These are phyloP conservation scores for Silurus aristotelis DNA, from an alignment of 2,797 vertebrate genomes.

Conservation along the genomic window DNA sequence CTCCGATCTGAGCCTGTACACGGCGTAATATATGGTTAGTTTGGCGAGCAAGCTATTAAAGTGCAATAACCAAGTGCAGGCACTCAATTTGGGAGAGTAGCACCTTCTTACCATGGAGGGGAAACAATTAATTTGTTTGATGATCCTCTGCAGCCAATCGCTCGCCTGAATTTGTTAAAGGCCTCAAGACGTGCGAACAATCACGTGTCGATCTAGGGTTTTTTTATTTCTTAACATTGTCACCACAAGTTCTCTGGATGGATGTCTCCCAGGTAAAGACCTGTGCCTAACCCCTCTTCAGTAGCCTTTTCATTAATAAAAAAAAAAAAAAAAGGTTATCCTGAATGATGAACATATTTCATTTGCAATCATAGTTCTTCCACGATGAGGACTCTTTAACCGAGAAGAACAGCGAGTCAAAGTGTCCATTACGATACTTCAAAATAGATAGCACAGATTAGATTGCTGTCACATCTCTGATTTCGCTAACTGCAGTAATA, in stretches of 20 bases:
- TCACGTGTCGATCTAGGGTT: conserved; percentile 60
- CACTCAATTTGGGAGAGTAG: conserved; percentile 84
- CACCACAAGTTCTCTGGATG: background rate
- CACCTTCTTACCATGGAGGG: conserved; percentile 84
- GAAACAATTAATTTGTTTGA: conserved; percentile 86
- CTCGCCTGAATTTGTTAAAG: conserved; percentile 63
- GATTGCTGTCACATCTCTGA: conserved; percentile 27
- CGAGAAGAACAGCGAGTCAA: conserved; percentile 47
- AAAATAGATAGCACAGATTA: conserved; percentile 43
- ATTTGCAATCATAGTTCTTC: conserved; percentile 45
- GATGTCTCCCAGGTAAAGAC: conserved; percentile 38
- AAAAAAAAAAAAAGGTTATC: conserved; percentile 49
- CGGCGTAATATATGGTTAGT: conserved; percentile 86
- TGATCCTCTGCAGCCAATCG: conserved; percentile 80
- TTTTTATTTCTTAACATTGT: conserved; percentile 47
- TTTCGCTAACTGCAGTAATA: conserved; percentile 37
- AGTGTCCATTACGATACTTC: conserved; percentile 55
- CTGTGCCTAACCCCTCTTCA: conserved; percentile 34
- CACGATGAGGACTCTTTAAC: conserved; percentile 41
- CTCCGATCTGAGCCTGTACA: conserved; percentile 84
- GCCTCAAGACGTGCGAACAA: conserved; percentile 4
- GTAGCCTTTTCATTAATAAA: conserved; percentile 53
- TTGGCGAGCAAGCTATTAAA: conserved; percentile 87
- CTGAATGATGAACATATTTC: conserved; percentile 61
- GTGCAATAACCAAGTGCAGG: conserved; percentile 85